These are phyloP conservation scores for Aleiodes testaceus DNA, from an alignment of 2,888 invertebrate genomes.

Conservation along the genomic window DNA sequence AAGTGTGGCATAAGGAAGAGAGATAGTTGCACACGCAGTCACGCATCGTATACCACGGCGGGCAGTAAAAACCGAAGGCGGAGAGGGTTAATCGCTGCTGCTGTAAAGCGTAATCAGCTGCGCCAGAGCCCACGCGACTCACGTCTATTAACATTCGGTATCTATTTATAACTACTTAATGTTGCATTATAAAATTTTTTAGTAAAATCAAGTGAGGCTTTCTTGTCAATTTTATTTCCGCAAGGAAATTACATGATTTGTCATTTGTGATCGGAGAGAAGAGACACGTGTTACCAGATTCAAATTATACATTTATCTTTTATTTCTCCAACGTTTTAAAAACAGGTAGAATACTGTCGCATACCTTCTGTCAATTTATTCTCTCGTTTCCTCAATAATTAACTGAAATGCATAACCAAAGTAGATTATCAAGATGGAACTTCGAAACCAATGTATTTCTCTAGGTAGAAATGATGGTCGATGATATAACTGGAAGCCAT, in stretches of 20 bases:
- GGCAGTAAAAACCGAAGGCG: conserved; percentile 18
- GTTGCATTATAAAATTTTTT: neutral
- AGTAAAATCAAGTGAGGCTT: neutral
- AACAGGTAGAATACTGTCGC: neutral
- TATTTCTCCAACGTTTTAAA: neutral
- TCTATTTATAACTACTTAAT: conserved; percentile 37
- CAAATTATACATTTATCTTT: conserved; percentile 23
- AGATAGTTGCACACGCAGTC: conserved; percentile 12
- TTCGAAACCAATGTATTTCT: neutral
- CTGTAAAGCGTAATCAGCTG: conserved; percentile 35
- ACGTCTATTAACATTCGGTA: conserved; percentile 32
- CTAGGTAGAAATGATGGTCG: neutral
- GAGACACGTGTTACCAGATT: conserved; percentile 24
- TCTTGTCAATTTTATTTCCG: neutral
- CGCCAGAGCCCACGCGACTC: conserved; percentile 31
- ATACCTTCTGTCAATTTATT: no score
- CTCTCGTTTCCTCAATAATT: no score
- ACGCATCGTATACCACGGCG: conserved; percentile 15
- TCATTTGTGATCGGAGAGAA: neutral
- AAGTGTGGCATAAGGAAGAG: neutral
- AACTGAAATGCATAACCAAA: no score
- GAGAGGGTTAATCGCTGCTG: conserved; percentile 21
- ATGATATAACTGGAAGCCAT: neutral
- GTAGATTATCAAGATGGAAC: neutral
- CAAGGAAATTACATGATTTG: conserved; percentile 17